Evolutionary conservation across 2,797 vertebrate species (phyloP), one percentile per base, ranked within the genome.

Genomic region (Galaxias olidus): DNA sequence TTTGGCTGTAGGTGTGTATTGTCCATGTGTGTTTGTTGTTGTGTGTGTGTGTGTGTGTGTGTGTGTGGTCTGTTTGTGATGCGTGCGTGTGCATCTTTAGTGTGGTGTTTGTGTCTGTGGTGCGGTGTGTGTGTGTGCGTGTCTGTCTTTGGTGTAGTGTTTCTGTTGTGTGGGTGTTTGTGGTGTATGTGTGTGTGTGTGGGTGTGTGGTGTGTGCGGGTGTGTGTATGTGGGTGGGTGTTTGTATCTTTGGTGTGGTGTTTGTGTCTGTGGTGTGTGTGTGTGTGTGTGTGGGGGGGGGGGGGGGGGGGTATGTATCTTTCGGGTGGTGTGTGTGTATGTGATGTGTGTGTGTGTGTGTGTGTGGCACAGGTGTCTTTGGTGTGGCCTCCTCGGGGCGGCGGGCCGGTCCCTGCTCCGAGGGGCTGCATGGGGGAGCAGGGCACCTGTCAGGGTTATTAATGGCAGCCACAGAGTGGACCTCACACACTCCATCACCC

Each of bases 401-500:
- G 74, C 13, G 59, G 55, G 68, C 73, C 45, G 54, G 65, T 17
- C 73, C 77, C 68, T 64, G 71, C 60, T 68, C 49, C 46, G 49
- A 69, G 75, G 74, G 54, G 63, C 19, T 20, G 49, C 30, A 44
- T 45, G 41, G 10, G 9, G 47, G 59, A 75, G 63, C 14, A 9
- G 61, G 65, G 64, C 72, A 84, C 79, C 80, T 86, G 85, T 87
- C 87, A 72, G 46, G 69, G 79, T 88, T 88, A 89, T 88, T 88
- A 84, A 88, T 89, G 84, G 74, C 71, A 79, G 79, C 65, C 63
- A 81, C 77, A 78, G 82, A 65, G 72, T 10, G 71, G 79, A 86
- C 85, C 84, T 83, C 85, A 87, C 80, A 81, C 79, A 85, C 82
- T 89, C 84, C 69, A 85, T 88, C 84, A 85, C 78, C 61, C 68